phyloP scores from a whole-genome alignment of 1,140 invertebrate genomes.

The Camponotus floridanus region DNA sequence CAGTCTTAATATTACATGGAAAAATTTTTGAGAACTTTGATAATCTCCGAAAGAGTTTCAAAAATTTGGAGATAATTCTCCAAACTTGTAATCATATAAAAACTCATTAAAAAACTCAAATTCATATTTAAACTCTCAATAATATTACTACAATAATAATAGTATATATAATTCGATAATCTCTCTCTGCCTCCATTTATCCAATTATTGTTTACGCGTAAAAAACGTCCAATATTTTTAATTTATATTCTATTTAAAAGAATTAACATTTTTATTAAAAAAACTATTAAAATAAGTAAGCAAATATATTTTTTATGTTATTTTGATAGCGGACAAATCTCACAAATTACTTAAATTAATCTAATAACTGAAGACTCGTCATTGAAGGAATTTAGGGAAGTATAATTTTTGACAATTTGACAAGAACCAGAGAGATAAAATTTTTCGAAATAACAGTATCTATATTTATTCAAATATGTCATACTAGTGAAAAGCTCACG shows the following conservation, averaged over 20 bases:
- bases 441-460: not conserved
- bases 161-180: too few relatives aligned
- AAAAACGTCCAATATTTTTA: too few relatives aligned
- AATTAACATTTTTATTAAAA: not conserved
- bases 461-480: not conserved
- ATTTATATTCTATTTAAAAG: too few relatives aligned
- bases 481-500: not conserved
- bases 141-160: too few relatives aligned
- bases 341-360: too few relatives aligned
- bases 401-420: not conserved
- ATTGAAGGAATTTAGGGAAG: not conserved
- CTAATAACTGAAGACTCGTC: not conserved
- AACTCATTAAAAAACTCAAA: not conserved
- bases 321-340: too few relatives aligned
- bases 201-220: too few relatives aligned
- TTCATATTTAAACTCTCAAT: too few relatives aligned
- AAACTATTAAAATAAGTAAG: constrained; percentile 12
- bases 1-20: not conserved
- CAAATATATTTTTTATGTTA: not conserved
- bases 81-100: not conserved
- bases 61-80: not conserved
- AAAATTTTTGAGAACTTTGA: not conserved
- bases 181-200: too few relatives aligned
- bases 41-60: not conserved
- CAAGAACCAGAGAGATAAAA: not conserved